Percentiles rank a stretch among this genome's conserved stretches.
phyloP scores from a whole-genome alignment of 2,797 vertebrate genomes.

The Melanotaenia trifasciata region DNA sequence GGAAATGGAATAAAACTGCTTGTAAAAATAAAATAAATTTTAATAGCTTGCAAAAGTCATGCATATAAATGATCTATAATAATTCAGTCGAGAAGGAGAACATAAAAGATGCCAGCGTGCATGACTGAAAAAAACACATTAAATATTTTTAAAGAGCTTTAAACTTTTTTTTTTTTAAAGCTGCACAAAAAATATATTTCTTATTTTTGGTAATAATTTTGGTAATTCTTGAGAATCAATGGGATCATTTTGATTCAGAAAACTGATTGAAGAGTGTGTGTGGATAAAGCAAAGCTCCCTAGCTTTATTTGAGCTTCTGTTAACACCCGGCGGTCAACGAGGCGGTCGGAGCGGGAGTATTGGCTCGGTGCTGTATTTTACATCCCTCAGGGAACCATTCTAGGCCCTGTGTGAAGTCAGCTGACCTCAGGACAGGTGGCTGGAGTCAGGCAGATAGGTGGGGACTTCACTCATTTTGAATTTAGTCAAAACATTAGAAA shows the following conservation, averaged over 20 bases:
- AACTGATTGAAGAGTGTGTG: constrained; percentile 12
- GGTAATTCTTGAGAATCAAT: too few species aligned
- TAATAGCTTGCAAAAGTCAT: too few species aligned
- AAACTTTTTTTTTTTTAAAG: background rate
- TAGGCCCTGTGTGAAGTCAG: constrained; percentile 54
- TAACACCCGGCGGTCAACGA: background rate
- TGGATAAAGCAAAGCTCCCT: background rate
- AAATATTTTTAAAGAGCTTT: too few species aligned
- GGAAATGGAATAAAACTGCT: too few species aligned
- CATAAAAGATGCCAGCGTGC: background rate
- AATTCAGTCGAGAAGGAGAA: too few species aligned
- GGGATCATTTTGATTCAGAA: constrained; percentile 47
- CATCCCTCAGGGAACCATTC: constrained; percentile 66
- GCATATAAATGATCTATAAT: too few species aligned
- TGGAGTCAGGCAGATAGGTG: background rate
- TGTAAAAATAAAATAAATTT: too few species aligned
- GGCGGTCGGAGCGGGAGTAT: constrained; percentile 16
- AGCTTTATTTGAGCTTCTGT: constrained; percentile 14
- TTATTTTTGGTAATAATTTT: background rate
- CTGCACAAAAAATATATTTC: background rate
- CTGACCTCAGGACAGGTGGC: constrained; percentile 40
- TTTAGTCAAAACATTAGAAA: constrained; percentile 12
- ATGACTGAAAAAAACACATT: background rate
- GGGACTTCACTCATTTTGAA: background rate
- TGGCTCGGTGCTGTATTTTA: constrained; percentile 60